Base-by-base conservation (phyloP, 2,113 vertebrate genomes). In the Poeciliopsis occidentalis region DNA sequence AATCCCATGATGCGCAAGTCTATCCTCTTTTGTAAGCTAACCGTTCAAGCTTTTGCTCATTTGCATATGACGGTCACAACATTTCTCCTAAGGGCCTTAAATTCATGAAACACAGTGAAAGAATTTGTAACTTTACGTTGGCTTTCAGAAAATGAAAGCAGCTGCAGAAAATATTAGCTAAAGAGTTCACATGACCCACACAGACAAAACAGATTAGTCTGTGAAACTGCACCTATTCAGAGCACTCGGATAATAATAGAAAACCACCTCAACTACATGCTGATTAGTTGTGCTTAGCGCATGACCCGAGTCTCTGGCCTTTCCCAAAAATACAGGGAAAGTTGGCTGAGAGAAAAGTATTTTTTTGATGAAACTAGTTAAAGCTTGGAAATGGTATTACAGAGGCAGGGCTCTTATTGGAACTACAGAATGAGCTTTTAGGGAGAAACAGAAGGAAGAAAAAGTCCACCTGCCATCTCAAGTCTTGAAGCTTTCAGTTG, bases 401-500 rank as follows among this genome's bases (percentile, higher is more conserved):
- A 88, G 84, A 87, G 64, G 81, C 78, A 69, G 73, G 69, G 80
- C 71, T 77, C 79, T 83, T 88, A 90, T 86, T 92, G 81, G 79
- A 82, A 76, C 70, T 30, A 12, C 27, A 67, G 26, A 60, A 34
- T 61, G 26, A 47, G 70, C 73, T 26, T 67, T 1, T 6, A 61
- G 73, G 30, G 65, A 34, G 64, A 77, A 71, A 61, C 63, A 83
- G 74, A 73, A 80, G 71, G 67, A 75, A 4, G 69, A 75, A 80
- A 89, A 15, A 83, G 75, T 89, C 86, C 89, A 91, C 90, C 90
- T 91, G 90, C 86, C 80, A 85, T 83, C 90, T 89, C 80, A 83
- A 88, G 71, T 83, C 77, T 75, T 80, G 82, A 89, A 85, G 84
- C 83, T 81, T 80, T 85, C 67, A 85, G 84, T 82, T 81, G 82